Percentiles rank a stretch among this genome's conserved stretches.
Conservation (phyloP, 2,113 vertebrate species). For the Chionodraco myersi region DNA sequence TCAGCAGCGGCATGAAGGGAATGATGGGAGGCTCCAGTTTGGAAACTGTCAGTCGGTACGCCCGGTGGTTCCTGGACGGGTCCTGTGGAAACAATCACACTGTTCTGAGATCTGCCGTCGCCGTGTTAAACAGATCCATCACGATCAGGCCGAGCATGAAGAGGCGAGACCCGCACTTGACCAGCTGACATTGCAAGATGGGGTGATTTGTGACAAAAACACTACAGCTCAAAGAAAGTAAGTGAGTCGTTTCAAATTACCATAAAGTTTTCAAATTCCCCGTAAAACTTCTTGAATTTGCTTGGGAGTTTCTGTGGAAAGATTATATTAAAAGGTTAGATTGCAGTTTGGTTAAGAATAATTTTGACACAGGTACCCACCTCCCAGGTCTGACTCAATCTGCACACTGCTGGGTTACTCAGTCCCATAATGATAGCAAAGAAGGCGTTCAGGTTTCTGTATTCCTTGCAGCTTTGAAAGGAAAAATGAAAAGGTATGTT, state of each 20-base stretch:
- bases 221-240: background rate
- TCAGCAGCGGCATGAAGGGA: constrained; percentile 98
- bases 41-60: constrained; percentile 93
- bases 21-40: constrained; percentile 96
- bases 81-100: constrained; percentile 85
- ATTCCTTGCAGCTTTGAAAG: constrained; percentile 95
- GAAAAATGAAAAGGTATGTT: constrained; percentile 6
- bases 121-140: constrained; percentile 49
- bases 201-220: background rate
- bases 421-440: constrained; percentile 97
- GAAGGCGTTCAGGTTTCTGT: constrained; percentile 97
- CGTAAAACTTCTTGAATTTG: constrained; percentile 98
- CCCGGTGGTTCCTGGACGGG: constrained; percentile 96
- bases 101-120: constrained; percentile 51
- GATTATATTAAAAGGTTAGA: constrained; percentile 40
- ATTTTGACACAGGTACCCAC: constrained; percentile 79
- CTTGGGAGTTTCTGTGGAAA: constrained; percentile 97
- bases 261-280: constrained; percentile 99
- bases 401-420: constrained; percentile 96
- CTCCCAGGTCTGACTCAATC: constrained; percentile 96
- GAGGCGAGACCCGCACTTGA: constrained; percentile 20
- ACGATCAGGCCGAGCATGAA: background rate
- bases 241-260: constrained; percentile 78
- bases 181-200: constrained; percentile 28
- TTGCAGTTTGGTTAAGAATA: background rate